Conservation (phyloP, 30 jellyfish, hydroid and myxozoan species). For the Hydractinia echinata region DNA sequence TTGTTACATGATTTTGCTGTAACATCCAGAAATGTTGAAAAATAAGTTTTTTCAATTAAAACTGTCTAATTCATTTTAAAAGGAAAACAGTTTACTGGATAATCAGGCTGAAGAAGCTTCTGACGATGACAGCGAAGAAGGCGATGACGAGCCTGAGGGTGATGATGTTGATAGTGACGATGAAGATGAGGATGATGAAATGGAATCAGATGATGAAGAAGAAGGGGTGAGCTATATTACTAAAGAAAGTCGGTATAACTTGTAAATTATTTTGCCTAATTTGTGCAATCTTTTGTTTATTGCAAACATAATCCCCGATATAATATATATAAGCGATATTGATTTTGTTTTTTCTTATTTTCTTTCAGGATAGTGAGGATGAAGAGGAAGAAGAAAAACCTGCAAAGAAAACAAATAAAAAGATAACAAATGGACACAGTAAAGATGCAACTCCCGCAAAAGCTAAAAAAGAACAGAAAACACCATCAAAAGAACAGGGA, state of each 20-base stretch:
- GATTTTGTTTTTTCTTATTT: not conserved
- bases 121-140: not conserved
- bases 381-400: constrained; percentile 29
- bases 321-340: not conserved
- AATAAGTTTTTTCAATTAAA: too few relatives aligned
- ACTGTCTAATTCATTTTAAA: too few relatives aligned
- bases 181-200: constrained; percentile 11
- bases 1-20: too few relatives aligned
- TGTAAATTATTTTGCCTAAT: too few relatives aligned
- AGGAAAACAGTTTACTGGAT: not conserved
- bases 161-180: constrained; percentile 7
- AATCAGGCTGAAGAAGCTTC: constrained; percentile 15
- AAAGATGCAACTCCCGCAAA: constrained; percentile 9
- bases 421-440: not conserved
- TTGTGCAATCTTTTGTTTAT: too few relatives aligned
- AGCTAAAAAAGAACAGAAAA: constrained; percentile 4
- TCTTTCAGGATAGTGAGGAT: not conserved
- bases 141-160: not conserved
- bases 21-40: too few relatives aligned
- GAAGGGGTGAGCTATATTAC: not conserved
- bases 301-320: too few relatives aligned
- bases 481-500: constrained; percentile 30
- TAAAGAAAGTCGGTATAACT: too few relatives aligned
- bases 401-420: constrained; percentile 5
- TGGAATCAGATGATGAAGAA: constrained; percentile 9